These are phyloP conservation scores for Nipponia nippon DNA, from an alignment of 2,113 vertebrate genomes.

Conservation along the genomic window DNA sequence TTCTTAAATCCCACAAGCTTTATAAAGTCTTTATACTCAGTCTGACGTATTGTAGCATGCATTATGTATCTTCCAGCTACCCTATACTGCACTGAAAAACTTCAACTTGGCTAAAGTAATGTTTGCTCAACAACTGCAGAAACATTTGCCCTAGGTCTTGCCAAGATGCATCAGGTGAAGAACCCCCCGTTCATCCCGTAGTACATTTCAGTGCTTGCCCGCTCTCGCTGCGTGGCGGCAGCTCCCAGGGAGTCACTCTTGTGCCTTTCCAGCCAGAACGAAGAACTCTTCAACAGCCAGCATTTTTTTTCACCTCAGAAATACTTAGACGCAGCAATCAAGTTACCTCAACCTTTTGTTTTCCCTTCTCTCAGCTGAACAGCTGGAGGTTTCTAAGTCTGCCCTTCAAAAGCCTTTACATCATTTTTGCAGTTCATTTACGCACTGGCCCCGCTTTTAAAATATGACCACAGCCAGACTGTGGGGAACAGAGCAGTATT, in stretches of 20 bases:
- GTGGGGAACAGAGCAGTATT: not conserved
- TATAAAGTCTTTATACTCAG: not conserved
- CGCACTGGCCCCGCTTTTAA: not conserved
- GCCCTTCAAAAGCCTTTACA: not conserved
- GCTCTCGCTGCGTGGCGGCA: fast-evolving
- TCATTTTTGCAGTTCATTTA: conserved; percentile 35
- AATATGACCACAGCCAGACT: not conserved
- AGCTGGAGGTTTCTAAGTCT: conserved; percentile 28
- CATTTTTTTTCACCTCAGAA: not conserved
- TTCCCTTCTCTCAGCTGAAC: not conserved
- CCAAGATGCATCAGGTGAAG: not conserved
- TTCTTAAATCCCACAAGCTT: not conserved
- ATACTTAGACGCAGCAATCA: not conserved
- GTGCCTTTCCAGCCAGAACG: not conserved
- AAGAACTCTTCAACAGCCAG: not conserved
- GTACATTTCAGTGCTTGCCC: not conserved
- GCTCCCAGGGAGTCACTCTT: not conserved
- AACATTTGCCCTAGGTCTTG: not conserved
- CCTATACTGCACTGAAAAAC: not conserved
- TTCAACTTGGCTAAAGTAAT: not conserved
- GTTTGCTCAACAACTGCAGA: not conserved
- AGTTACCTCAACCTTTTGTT: not conserved
- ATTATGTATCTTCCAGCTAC: not conserved
- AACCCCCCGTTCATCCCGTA: fast-evolving
- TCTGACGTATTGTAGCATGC: not conserved